Evolutionary conservation across 2,113 vertebrate species (phyloP).

Genomic region (Nanorana parkeri): DNA sequence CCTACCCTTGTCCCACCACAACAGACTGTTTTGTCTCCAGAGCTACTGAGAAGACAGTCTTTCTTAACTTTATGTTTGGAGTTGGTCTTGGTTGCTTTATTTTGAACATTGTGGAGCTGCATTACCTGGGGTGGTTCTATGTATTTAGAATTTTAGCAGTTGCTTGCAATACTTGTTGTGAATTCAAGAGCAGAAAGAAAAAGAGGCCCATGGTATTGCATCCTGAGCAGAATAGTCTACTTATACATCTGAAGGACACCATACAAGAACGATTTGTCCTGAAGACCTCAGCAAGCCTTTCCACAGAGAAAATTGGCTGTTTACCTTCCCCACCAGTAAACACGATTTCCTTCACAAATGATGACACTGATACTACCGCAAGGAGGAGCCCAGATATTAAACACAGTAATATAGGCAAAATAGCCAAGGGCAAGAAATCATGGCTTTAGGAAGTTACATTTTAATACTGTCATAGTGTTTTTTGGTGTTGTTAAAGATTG

Average conservation of each 20-base stretch:
- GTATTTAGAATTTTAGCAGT: conserved; percentile 66
- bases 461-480: neutral
- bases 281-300: conserved; percentile 59
- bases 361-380: conserved; percentile 56
- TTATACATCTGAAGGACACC: conserved; percentile 69
- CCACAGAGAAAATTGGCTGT: conserved; percentile 48
- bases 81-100: conserved; percentile 70
- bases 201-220: conserved; percentile 54
- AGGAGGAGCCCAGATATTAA: conserved; percentile 61
- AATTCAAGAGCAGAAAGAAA: conserved; percentile 54
- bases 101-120: conserved; percentile 69
- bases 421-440: conserved; percentile 60
- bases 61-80: conserved; percentile 73
- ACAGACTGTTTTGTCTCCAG: conserved; percentile 72
- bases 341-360: conserved; percentile 67
- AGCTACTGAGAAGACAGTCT: conserved; percentile 71
- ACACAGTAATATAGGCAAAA: conserved; percentile 61
- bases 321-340: conserved; percentile 56
- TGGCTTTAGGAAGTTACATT: conserved; percentile 61
- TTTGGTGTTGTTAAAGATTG: neutral
- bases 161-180: conserved; percentile 65
- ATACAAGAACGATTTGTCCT: conserved; percentile 68
- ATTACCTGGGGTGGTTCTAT: conserved; percentile 70
- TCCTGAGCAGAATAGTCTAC: conserved; percentile 63
- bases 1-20: conserved; percentile 68